These are phyloP conservation scores for Gymnothorax javanicus DNA, from an alignment of 2,797 vertebrate species.

Conservation along the genomic window DNA sequence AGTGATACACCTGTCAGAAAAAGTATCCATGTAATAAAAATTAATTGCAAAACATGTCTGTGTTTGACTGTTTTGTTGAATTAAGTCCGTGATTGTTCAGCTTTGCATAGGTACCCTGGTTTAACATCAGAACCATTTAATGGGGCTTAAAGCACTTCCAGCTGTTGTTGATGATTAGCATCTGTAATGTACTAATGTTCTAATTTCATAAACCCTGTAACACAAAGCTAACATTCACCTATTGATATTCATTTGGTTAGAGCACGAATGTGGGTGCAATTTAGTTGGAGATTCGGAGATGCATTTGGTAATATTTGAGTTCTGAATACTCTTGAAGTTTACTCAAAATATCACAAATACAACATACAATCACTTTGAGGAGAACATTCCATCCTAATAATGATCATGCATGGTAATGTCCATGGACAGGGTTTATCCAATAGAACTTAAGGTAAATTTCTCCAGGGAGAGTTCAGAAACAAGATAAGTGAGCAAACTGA, in stretches of 20 bases:
- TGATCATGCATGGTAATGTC: too few species aligned
- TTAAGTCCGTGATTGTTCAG: not conserved
- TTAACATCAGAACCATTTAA: not conserved
- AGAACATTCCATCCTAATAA: too few species aligned
- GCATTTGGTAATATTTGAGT: not conserved
- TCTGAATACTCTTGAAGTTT: not conserved
- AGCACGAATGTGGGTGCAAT: not conserved
- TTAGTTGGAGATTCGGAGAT: not conserved
- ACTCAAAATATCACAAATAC: not conserved
- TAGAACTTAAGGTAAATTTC: too few species aligned
- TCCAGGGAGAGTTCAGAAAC: too few species aligned
- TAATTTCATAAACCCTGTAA: not conserved
- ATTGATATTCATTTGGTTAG: not conserved
- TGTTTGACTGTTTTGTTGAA: not conserved
- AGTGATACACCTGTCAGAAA: not conserved
- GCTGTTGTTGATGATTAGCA: not conserved
- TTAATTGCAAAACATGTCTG: not conserved
- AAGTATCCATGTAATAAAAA: not conserved
- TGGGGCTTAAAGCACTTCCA: not conserved
- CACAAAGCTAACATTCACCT: not conserved
- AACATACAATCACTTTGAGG: not conserved
- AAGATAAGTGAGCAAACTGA: too few species aligned
- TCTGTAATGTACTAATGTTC: not conserved
- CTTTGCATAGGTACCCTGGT: not conserved
- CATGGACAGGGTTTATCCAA: too few species aligned